Conservation (phyloP, 2,888 invertebrate genomes). For the Lycia hirtaria region DNA sequence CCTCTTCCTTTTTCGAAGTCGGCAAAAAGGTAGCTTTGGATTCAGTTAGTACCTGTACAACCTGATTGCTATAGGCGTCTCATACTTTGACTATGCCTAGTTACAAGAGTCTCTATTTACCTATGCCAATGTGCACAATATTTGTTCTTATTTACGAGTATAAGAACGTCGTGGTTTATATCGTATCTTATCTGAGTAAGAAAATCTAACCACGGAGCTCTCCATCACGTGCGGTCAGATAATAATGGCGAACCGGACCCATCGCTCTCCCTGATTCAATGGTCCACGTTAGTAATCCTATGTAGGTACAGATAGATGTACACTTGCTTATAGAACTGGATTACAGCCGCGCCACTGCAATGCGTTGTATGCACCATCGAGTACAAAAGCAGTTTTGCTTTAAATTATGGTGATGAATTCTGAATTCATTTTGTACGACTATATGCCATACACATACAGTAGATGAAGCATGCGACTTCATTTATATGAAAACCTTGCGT, state of each 20-base stretch:
- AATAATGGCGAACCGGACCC: constrained; percentile 12
- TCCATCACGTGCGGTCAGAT: constrained; percentile 11
- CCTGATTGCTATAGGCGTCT: too few species aligned
- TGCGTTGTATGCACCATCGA: constrained; percentile 13
- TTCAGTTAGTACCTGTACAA: too few species aligned
- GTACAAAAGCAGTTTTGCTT: background rate
- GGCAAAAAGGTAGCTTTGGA: too few species aligned
- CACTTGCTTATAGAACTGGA: constrained; percentile 10
- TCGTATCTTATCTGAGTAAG: background rate
- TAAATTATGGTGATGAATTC: background rate
- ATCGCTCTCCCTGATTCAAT: constrained; percentile 20
- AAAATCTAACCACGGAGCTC: background rate
- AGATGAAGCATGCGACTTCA: too few species aligned
- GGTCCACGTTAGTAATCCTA: background rate
- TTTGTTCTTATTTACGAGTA: too few species aligned
- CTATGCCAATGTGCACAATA: too few species aligned
- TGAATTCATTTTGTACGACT: background rate
- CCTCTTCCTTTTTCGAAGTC: too few species aligned
- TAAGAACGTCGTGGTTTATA: background rate
- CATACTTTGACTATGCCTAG: too few species aligned
- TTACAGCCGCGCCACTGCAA: constrained; percentile 17
- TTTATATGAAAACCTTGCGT: too few species aligned
- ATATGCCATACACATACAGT: too few species aligned
- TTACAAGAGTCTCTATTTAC: too few species aligned
- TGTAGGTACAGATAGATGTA: constrained; percentile 1